Evolutionary conservation across 2,888 invertebrate species (phyloP), one percentile per base, ranked within the genome.

Genomic region (Xestia c-nigrum): DNA sequence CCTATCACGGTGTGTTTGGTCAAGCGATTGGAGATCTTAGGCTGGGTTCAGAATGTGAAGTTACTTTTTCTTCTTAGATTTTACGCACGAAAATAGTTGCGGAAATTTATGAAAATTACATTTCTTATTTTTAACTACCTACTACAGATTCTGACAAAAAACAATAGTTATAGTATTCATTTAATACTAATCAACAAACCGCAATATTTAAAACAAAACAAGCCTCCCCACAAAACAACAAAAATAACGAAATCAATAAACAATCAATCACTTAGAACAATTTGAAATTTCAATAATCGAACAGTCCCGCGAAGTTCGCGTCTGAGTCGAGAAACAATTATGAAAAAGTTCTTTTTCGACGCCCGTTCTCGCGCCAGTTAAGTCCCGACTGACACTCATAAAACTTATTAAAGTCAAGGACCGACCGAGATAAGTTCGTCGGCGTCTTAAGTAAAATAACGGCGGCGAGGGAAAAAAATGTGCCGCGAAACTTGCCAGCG

Each of bases 401-500:
- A 96, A 96, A 96, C 96, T 96, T 96, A 96, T 96, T 96, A 96
- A 96, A 96, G 96, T 96, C 96, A 96, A 96, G 96, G 95, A 96
- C 96, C 95, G 95, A 92, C 95, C 95, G 95, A 96, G 96, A 96
- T 96, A 96, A 96, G 95, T 96, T 96, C 93, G 93, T 93, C 95
- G 91, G 93, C 93, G 95, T 95, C 96, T 96, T 96, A 95, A 96
- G 96, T 96, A 96, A 96, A 96, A 96, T 96, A 96, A 96, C 95
- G 95, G 91, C 90, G 94, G 90, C 90, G 94, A 83, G 86, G 88
- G 86, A 89, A 95, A 96, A 95, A 96, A 96, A 95, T 93, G 94
- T 93, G 92, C 93, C 90, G 88, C 90, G 92, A 93, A 95, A 94
- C 91, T 95, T 95, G 89, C 88, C 82, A 94, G 95, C 92, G 96